Evolutionary conservation across 2,888 invertebrate genomes (phyloP).

Genomic region (Pseudococcus viburni): DNA sequence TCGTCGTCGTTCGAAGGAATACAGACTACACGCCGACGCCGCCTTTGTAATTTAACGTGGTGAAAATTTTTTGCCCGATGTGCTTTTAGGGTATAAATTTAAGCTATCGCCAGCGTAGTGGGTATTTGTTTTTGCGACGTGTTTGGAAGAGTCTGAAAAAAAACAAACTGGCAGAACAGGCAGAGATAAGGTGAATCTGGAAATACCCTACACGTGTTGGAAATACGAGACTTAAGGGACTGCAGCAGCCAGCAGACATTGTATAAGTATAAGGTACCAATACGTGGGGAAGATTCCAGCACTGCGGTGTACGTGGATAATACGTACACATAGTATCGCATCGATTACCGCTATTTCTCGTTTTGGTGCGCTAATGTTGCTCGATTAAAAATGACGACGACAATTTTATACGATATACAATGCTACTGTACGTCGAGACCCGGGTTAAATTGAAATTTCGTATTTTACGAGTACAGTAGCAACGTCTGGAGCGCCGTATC

Average conservation of each 20-base stretch:
- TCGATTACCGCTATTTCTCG: neutral
- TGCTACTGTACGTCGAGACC: neutral
- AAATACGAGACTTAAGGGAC: constrained; percentile 34
- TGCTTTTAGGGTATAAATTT: neutral
- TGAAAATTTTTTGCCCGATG: neutral
- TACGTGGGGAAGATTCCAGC: neutral
- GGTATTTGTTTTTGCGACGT: neutral
- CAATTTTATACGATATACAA: neutral
- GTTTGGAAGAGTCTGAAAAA: neutral
- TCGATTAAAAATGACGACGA: constrained; percentile 8
- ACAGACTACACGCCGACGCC: neutral
- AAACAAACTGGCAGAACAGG: neutral
- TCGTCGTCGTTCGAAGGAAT: neutral
- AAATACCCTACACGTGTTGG: neutral
- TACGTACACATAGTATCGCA: neutral
- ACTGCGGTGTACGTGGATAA: neutral
- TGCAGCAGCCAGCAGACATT: neutral
- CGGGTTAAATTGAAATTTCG: constrained; percentile 24
- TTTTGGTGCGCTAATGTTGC: neutral
- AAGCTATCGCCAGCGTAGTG: neutral
- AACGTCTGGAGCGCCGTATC: neutral
- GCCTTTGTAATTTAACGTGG: neutral
- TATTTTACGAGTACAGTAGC: neutral
- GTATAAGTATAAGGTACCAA: neutral
- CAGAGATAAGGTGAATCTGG: neutral